Percentiles rank a stretch among this genome's conserved stretches.
These are phyloP conservation scores for Arizona elegans DNA, from an alignment of 2,113 vertebrate genomes.

Conservation along the genomic window DNA sequence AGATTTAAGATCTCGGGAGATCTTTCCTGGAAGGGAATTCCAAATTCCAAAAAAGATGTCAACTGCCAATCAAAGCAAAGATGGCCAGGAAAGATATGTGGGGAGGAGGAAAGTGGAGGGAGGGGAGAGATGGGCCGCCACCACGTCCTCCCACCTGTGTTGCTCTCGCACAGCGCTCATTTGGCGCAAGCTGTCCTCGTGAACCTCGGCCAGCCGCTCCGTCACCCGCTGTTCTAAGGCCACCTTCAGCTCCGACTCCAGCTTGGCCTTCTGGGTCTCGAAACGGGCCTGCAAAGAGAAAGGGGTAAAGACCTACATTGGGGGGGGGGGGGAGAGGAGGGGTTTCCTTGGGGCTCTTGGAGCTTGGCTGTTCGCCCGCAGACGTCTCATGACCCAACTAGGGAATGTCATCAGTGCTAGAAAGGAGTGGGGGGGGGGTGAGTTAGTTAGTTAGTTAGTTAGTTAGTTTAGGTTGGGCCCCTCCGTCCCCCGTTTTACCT, in stretches of 20 bases:
- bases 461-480: not conserved
- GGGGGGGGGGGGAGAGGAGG: too few relatives aligned
- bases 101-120: too few relatives aligned
- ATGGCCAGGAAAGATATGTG: not conserved
- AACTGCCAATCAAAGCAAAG: not conserved
- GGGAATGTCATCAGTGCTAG: not conserved
- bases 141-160: slow-evolving; percentile 63
- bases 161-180: slow-evolving; percentile 65
- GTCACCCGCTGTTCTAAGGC: slow-evolving; percentile 71
- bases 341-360: not conserved
- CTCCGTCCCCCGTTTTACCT: slow-evolving; percentile 60
- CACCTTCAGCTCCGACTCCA: slow-evolving; percentile 72
- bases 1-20: not conserved
- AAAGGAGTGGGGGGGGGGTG: too few relatives aligned
- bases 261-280: slow-evolving; percentile 71
- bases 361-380: too few relatives aligned
- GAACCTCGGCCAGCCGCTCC: slow-evolving; percentile 59
- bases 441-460: too few relatives aligned
- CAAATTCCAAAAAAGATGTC: not conserved
- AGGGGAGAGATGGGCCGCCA: rapidly evolving
- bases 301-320: not conserved
- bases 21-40: not conserved
- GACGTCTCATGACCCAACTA: not conserved
- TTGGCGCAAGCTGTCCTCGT: slow-evolving; percentile 67
- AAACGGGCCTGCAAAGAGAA: slow-evolving; percentile 60